A percentile compares a stretch with the other conserved stretches of the same genome.
Evolutionary conservation across 2,113 vertebrate species (phyloP).

Genomic region (Pedionomus torquatus): DNA sequence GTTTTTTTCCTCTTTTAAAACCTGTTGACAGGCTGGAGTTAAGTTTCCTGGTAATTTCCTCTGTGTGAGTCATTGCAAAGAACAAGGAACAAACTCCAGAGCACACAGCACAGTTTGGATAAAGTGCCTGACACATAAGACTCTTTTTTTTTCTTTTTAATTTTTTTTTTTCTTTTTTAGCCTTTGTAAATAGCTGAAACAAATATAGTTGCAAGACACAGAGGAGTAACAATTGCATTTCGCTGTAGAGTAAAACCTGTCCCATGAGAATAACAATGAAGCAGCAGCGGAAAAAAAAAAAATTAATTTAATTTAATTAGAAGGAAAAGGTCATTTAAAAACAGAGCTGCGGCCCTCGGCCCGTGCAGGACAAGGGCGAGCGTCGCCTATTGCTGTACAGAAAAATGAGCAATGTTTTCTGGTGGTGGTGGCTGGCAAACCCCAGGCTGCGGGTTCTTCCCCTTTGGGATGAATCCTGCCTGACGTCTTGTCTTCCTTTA

Average conservation of each 20-base stretch:
- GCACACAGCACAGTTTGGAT: slow-evolving; percentile 66
- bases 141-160: not conserved
- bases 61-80: slow-evolving; percentile 11
- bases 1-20: slow-evolving; percentile 28
- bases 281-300: not conserved
- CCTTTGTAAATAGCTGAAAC: slow-evolving; percentile 58
- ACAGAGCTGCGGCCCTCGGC: not conserved
- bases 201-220: slow-evolving; percentile 64
- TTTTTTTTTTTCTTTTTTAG: not conserved
- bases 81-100: slow-evolving; percentile 58
- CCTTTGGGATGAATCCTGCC: not conserved
- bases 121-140: slow-evolving; percentile 75
- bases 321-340: not conserved
- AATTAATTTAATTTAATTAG: not conserved
- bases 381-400: slow-evolving; percentile 19
- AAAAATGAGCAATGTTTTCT: not conserved
- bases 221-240: slow-evolving; percentile 66
- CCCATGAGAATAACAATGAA: slow-evolving; percentile 43
- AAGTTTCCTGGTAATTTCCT: slow-evolving; percentile 1
- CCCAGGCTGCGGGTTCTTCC: not conserved
- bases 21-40: slow-evolving; percentile 59
- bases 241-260: slow-evolving; percentile 52
- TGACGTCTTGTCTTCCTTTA: not conserved
- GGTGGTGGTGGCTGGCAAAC: not conserved
- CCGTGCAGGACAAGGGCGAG: not conserved